A percentile compares a stretch with the other conserved stretches of the same genome.
phyloP scores from a whole-genome alignment of 2,113 vertebrate species.

The Notarius lentiginosus region DNA sequence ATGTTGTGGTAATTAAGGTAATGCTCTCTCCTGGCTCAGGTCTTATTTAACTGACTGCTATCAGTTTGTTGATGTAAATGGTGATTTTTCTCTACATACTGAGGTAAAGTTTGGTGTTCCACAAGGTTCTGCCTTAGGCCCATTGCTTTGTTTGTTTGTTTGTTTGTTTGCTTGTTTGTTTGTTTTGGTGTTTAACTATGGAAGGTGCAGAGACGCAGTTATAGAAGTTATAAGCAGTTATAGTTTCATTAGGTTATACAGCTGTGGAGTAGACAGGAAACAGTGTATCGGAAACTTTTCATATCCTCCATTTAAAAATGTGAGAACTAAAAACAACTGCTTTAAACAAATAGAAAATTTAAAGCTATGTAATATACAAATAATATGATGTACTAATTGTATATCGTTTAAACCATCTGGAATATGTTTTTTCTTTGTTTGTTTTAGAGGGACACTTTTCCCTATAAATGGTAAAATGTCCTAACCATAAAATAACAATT shows the following conservation, averaged over 20 bases:
- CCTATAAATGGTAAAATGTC: neutral
- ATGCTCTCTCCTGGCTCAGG: too few relatives aligned
- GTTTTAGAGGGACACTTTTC: neutral
- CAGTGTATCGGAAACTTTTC: neutral
- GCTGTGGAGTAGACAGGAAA: neutral
- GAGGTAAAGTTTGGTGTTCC: too few relatives aligned
- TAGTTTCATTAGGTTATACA: neutral
- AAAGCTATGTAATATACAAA: too few relatives aligned
- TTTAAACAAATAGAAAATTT: neutral
- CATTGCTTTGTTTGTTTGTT: too few relatives aligned
- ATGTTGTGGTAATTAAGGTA: too few relatives aligned
- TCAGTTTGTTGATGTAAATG: too few relatives aligned
- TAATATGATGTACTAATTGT: neutral
- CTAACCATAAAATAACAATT: neutral
- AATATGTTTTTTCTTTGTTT: neutral
- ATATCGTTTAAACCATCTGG: neutral
- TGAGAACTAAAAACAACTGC: neutral
- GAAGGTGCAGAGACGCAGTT: neutral
- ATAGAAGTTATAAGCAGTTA: neutral
- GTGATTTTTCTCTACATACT: too few relatives aligned
- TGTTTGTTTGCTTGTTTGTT: neutral
- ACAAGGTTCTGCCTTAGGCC: too few relatives aligned
- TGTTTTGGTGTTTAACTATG: neutral
- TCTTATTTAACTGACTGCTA: too few relatives aligned
- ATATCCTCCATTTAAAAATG: neutral